Conservation (phyloP, 1,140 invertebrate genomes). For the Drosophila fuyamai region DNA sequence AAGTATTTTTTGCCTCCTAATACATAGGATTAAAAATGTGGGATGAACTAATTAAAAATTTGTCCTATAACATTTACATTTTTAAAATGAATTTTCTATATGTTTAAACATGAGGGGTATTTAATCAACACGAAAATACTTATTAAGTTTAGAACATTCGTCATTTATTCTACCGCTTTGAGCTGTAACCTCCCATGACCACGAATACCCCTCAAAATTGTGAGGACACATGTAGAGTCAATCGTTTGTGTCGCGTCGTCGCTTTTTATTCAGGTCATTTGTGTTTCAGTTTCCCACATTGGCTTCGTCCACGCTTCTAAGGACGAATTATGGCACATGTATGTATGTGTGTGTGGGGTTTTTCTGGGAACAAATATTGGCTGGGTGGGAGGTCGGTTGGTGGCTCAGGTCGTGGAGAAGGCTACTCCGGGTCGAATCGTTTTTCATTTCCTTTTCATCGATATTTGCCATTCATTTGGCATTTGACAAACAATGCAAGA, state of each 20-base stretch:
- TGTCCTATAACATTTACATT: neutral
- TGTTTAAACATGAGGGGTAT: neutral
- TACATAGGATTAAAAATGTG: too few species aligned
- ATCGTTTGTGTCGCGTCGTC: constrained; percentile 54
- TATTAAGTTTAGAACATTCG: neutral
- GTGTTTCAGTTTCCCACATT: constrained; percentile 65
- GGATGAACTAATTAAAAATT: too few species aligned
- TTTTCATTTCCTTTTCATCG: constrained; percentile 55
- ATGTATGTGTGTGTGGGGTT: constrained; percentile 6
- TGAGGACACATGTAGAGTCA: constrained; percentile 24
- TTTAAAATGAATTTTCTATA: too few species aligned
- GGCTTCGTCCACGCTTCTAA: constrained; percentile 15
- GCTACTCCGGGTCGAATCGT: constrained; percentile 33
- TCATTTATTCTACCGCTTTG: constrained; percentile 2
- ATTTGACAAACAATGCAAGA: constrained; percentile 50
- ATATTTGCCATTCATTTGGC: constrained; percentile 70
- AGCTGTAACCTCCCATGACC: constrained; percentile 1
- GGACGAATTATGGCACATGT: constrained; percentile 56
- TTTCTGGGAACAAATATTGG: neutral
- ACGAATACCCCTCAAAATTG: neutral
- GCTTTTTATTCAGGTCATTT: constrained; percentile 67
- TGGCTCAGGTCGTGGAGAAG: constrained; percentile 4
- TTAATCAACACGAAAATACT: neutral
- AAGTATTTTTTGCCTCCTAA: too few species aligned
- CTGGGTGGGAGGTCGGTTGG: constrained; percentile 5